phyloP scores from a whole-genome alignment of 2,797 vertebrate genomes.

The Alfaro cultratus region DNA sequence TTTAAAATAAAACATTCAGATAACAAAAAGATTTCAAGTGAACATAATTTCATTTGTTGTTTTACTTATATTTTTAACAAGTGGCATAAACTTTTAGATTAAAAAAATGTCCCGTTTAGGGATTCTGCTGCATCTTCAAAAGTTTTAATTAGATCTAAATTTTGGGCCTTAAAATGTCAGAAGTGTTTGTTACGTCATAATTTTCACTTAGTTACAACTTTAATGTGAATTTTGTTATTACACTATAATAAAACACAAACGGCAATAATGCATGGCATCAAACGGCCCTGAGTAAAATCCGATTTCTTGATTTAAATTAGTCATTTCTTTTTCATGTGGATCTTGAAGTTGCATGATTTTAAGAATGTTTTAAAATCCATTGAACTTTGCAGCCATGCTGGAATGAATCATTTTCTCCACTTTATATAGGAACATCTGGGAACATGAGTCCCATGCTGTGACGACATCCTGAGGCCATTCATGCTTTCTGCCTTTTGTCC shows the following conservation, averaged over 20 bases:
- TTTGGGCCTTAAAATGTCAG: neutral
- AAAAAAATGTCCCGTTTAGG: too few relatives aligned
- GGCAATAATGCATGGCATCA: neutral
- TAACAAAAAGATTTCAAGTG: too few relatives aligned
- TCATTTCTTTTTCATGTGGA: neutral
- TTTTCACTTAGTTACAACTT: neutral
- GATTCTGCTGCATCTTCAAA: neutral
- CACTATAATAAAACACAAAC: neutral
- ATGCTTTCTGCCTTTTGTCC: neutral
- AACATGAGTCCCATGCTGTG: neutral
- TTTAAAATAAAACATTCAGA: too few relatives aligned
- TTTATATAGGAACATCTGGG: neutral
- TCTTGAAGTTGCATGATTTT: neutral
- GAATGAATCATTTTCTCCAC: neutral
- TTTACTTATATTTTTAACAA: too few relatives aligned
- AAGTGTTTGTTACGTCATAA: neutral
- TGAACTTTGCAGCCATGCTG: neutral
- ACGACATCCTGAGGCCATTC: neutral
- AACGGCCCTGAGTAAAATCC: neutral
- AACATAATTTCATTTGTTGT: too few relatives aligned
- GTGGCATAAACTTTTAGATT: neutral
- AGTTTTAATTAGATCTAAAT: neutral
- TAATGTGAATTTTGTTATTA: neutral
- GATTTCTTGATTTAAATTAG: neutral
- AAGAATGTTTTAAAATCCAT: neutral